Conservation (phyloP, 2,888 invertebrate species). For the Drosophila testacea region DNA sequence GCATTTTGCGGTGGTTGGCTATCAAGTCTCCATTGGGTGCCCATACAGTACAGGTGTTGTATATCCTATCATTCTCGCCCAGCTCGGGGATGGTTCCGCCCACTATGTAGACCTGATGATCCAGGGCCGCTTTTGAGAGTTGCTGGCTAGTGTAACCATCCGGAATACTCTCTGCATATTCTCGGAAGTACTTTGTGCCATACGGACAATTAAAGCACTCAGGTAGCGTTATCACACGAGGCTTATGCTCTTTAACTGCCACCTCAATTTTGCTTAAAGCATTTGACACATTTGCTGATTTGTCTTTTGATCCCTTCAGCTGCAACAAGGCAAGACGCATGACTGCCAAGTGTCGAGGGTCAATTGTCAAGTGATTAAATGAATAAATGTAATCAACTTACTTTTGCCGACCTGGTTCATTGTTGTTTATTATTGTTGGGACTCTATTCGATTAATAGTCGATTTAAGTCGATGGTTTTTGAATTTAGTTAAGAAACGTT, state of each 20-base stretch:
- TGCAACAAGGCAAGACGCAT: conserved; percentile 92
- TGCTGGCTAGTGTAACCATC: conserved; percentile 90
- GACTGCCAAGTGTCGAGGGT: conserved; percentile 48
- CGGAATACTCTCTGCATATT: conserved; percentile 95
- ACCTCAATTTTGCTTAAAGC: conserved; percentile 90
- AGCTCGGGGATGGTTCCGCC: conserved; percentile 96
- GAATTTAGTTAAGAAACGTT: too few species aligned
- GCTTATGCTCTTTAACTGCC: conserved; percentile 86
- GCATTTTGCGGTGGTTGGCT: conserved; percentile 94
- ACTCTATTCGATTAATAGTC: too few species aligned
- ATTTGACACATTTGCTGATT: conserved; percentile 90
- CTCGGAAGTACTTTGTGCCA: conserved; percentile 93
- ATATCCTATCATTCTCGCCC: conserved; percentile 87
- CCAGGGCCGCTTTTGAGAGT: conserved; percentile 91
- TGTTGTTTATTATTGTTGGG: background rate
- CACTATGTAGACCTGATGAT: conserved; percentile 91
- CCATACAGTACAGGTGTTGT: conserved; percentile 96
- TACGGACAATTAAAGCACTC: conserved; percentile 99
- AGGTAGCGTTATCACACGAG: conserved; percentile 89
- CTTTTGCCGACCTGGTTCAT: conserved; percentile 60
- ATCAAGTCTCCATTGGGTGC: conserved; percentile 91
- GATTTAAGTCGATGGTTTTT: too few species aligned
- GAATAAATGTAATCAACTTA: conserved; percentile 36
- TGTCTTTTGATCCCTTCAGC: conserved; percentile 90
- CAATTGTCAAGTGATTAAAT: too few species aligned